These are phyloP conservation scores for Scomberomorus guttatus DNA, from an alignment of 2,797 vertebrate genomes.

Conservation along the genomic window DNA sequence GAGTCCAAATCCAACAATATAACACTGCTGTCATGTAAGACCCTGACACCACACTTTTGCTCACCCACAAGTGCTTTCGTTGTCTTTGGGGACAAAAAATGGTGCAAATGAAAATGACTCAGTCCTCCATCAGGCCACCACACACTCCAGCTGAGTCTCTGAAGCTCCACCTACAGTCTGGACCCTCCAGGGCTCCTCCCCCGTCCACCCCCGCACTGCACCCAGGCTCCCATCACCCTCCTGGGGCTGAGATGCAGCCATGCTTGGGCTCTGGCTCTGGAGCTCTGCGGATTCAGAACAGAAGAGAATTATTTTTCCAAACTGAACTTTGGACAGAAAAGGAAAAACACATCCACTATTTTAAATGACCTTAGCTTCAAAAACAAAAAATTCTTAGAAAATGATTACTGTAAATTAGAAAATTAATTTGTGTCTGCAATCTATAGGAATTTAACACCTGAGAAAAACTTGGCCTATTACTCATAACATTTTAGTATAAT, in stretches of 20 bases:
- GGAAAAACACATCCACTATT: background rate
- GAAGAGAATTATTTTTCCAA: accelerated
- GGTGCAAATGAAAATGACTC: background rate
- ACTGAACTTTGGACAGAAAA: background rate
- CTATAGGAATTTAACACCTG: no score
- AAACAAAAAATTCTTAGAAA: no score
- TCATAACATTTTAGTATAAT: no score
- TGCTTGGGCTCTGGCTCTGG: conserved; percentile 49
- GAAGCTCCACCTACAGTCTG: conserved; percentile 28
- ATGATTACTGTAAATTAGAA: no score
- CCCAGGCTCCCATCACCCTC: conserved; percentile 36
- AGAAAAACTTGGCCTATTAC: no score
- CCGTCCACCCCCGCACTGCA: background rate
- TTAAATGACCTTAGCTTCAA: no score
- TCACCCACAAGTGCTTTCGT: background rate
- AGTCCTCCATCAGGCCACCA: conserved; percentile 54
- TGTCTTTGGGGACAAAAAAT: background rate
- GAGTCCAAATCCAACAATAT: background rate
- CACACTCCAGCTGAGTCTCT: conserved; percentile 58
- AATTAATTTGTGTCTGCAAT: no score
- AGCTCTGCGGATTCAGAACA: conserved; percentile 50
- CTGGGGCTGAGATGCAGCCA: conserved; percentile 7
- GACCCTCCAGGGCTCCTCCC: conserved; percentile 54
- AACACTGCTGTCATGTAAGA: background rate
- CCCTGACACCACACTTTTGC: background rate